Evolutionary conservation across 2,113 vertebrate species (phyloP).

Genomic region (Prunella himalayana): DNA sequence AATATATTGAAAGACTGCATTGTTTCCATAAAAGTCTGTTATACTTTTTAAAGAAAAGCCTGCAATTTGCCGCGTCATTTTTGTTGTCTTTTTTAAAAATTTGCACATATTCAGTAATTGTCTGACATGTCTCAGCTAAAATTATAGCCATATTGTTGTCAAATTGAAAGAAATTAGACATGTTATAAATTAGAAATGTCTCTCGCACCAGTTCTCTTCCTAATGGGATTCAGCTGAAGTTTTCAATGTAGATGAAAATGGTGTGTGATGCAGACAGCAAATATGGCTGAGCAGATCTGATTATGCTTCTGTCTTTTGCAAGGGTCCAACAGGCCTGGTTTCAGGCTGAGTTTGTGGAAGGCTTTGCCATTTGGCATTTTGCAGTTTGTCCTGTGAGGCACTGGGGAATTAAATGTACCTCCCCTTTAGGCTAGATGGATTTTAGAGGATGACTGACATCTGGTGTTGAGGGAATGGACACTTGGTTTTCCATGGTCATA

Average conservation of each 20-base stretch:
- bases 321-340: neutral
- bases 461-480: constrained; percentile 40
- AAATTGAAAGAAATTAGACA: constrained; percentile 27
- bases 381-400: neutral
- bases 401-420: neutral
- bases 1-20: neutral
- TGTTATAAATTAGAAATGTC: constrained; percentile 17
- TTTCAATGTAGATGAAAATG: neutral
- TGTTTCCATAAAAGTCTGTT: neutral
- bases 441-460: constrained; percentile 53
- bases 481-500: constrained; percentile 10
- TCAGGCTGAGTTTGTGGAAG: neutral
- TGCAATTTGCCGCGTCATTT: neutral
- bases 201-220: neutral
- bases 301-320: neutral
- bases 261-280: neutral
- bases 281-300: neutral
- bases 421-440: neutral
- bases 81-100: neutral
- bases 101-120: neutral
- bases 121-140: neutral
- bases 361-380: neutral
- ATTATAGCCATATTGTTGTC: constrained; percentile 31
- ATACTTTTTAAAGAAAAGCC: neutral
- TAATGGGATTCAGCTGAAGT: constrained; percentile 12